Evolutionary conservation across 1,140 invertebrate species (phyloP), one percentile per base, ranked within the genome.

Genomic region (Drosophila neocordata): DNA sequence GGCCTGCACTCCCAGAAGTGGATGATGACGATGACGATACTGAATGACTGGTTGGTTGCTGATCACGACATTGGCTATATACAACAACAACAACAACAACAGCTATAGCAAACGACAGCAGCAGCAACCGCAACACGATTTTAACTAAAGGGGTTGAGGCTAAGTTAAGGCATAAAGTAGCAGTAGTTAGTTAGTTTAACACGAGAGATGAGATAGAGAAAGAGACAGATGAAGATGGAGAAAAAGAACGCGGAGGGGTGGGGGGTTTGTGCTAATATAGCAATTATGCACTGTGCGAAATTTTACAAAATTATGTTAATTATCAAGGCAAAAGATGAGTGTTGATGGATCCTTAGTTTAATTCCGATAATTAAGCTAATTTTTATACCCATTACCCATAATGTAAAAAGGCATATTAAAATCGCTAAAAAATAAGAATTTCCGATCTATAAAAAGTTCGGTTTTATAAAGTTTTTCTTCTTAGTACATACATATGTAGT

Each of bases 1-100:
- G 58, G 58, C 68, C 59, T 48, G 22, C 9, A 31, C 38, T 61
- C 37, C 35, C 35, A 24, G 60, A 52, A 63, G 60, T 63, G 44
- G 60, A 63, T 60, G 58, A 35, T 13, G 34, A 20, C 24, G 60
- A 63, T 60, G 58, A 35, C 27, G 31, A 18, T 55, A 64, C 20
- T 64, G 52, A 37, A 52, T 48, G 31, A 35, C 35, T 63, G 35
- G 31, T 15, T 15, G 5, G 41, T 48, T 2, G 15, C 38, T 63
- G 80, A 84, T 84, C 81, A 87, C 82, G 77, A 81, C 81, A 77
- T 73, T 77, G 58, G 66, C 56, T 74, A 60, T 74, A 81, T 24
- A 66, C 75, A 65, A 44, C 59, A 68, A 12, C 53, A 31, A 38
- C 5, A 41, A 20, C 20, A 51, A 51, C 20, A 41, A 34, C 48